Evolutionary conservation across 2,113 vertebrate species (phyloP), one percentile per base, ranked within the genome.

Genomic region (Ibidorhyncha struthersii): DNA sequence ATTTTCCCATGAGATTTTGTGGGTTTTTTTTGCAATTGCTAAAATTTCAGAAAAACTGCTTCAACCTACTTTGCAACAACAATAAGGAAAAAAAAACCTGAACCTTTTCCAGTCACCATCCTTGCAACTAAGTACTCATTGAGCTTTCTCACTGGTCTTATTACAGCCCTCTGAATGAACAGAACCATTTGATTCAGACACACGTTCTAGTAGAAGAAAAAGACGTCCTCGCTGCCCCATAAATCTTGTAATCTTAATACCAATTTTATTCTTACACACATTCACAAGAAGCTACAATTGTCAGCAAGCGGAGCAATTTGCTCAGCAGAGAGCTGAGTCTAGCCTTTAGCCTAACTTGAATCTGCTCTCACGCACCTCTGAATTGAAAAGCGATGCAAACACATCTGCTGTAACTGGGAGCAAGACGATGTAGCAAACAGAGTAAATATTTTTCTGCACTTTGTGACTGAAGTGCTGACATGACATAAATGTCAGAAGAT

Each of bases 281-380:
- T 89, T 96, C 73, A 91, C 41, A 80, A 85, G 81, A 41, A 80
- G 49, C 50, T 90, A 40, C 73, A 71, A 66, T 41, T 94, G 93
- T 97, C 91, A 92, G 92, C 78, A 93, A 91, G 71, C 49, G 81
- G 36, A 90, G 47, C 52, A 89, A 93, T 95, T 96, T 96, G 78
- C 84, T 93, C 82, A 86, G 89, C 49, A 70, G 67, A 73, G 62
- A 94, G 73, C 78, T 72, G 86, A 92, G 67, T 53, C 30, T 72
- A 59, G 83, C 83, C 73, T 84, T 89, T 49, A 96, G 84, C 58
- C 40, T 65, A 11, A 6, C 77, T 38, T 23, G 40, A 76, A 69
- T 56, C 34, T 77, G 19, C 11, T 84, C 29, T 84, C 29, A 59
- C 32, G n/a, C 38, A 62, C 4, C 43, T 43, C 70, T 58, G 69